Evolutionary conservation across 2,797 vertebrate genomes (phyloP), one percentile per base, ranked within the genome.

Genomic region (Acestrorhynchus altus): DNA sequence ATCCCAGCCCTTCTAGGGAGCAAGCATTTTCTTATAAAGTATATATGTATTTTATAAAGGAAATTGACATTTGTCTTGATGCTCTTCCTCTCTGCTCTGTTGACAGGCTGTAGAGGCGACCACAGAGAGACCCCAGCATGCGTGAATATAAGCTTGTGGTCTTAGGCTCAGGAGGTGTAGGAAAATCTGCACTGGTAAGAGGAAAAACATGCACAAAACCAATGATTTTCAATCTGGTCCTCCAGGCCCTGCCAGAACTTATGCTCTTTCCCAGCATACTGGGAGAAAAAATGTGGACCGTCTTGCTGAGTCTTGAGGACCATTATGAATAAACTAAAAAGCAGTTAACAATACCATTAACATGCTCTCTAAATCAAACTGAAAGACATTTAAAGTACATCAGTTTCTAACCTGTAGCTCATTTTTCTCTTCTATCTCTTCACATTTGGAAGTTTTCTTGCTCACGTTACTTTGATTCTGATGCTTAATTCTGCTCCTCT

Each of bases 141-240:
- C 98, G 98, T 87, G 98, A 99, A 93, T 99, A 99, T 95, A 99
- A 99, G 95, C 95, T 99, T 86, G 98, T 99, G 93, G 98, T 99
- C 90, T 93, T 99, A 89, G 98, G 98, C 86, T 99, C 98, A 83
- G 98, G 98, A 93, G 98, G 98, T 79, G 98, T 99, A 88, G 98
- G 98, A 54, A 99, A 99, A 84, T 99, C 98, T 15, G 98, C 98
- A 88, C 93, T 99, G 96, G 98, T 99, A 92, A 97, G 95, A 94
- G 24, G 13, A 8, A 22, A 49, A 49, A 5, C 15, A 49, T 5
- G 18, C 6, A 35, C 31, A 35, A 35, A 35, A 35, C 31, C 31
- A 35, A 6, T 35, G 31, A 6, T 35, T 2, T 6, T 35, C 31
- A 35, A 35, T 2, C 31, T 35, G 31, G 31, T 35, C 31, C 31